Conservation (phyloP, 2,797 vertebrate species). For the Darevskia mixta region DNA sequence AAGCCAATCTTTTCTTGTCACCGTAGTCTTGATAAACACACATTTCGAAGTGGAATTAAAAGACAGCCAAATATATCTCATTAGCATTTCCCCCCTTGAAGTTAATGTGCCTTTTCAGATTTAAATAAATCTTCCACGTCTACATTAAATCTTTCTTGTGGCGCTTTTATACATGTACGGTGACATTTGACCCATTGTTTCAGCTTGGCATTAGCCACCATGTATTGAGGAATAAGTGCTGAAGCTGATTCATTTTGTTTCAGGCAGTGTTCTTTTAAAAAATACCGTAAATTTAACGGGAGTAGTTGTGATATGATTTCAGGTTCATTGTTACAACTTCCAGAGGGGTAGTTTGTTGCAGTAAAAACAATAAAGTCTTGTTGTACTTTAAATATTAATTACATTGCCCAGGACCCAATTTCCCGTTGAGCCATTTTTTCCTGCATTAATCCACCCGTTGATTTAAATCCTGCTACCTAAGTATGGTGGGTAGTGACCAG, state of each 20-base stretch:
- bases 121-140: conserved; percentile 8
- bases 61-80: neutral
- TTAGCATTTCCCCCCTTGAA: neutral
- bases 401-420: neutral
- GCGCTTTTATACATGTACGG: neutral
- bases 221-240: neutral
- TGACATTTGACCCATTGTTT: neutral
- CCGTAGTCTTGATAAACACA: conserved; percentile 3
- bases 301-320: neutral
- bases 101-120: conserved; percentile 15
- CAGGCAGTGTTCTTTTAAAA: neutral
- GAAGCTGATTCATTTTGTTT: neutral
- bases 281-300: neutral
- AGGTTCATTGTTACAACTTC: neutral
- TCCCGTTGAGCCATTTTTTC: neutral
- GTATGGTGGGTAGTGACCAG: too few species aligned
- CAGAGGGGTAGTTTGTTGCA: neutral
- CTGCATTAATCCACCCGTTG: neutral
- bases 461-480: neutral
- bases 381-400: neutral
- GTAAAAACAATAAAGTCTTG: neutral
- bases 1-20: conserved; percentile 27
- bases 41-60: conserved; percentile 1
- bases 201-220: neutral
- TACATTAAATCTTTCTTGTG: neutral